phyloP scores from a whole-genome alignment of 2,113 vertebrate genomes.

The Lanius collurio region DNA sequence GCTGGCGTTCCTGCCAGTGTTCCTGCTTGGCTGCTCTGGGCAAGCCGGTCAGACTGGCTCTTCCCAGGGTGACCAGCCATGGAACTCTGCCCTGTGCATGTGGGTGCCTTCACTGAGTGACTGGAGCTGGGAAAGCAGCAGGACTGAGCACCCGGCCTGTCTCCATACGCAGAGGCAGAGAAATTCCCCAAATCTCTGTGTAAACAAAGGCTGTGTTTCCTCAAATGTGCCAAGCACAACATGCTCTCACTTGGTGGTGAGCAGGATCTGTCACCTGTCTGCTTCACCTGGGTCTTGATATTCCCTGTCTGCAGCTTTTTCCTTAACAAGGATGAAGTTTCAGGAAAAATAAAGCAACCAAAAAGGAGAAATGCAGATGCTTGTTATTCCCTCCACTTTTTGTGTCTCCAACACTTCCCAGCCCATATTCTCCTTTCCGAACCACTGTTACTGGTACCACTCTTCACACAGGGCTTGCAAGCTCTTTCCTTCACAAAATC shows the following conservation, averaged over 20 bases:
- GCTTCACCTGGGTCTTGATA: not conserved
- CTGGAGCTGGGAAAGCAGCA: not conserved
- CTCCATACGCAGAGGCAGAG: not conserved
- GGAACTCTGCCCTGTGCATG: not conserved
- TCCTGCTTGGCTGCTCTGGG: not conserved
- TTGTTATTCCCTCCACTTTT: not conserved
- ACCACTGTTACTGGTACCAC: not conserved
- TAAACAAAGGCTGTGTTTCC: not conserved
- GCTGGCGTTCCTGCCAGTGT: not conserved
- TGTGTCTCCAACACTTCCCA: not conserved
- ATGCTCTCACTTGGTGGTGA: not conserved
- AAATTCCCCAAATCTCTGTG: not conserved
- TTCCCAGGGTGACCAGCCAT: not conserved
- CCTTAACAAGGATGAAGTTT: not conserved
- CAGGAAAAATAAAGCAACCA: not conserved
- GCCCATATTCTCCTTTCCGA: not conserved
- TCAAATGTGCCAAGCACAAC: accelerated
- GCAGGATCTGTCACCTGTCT: not conserved
- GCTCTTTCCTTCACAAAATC: not conserved
- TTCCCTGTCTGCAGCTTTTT: not conserved
- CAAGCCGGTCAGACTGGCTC: slow-evolving; percentile 48
- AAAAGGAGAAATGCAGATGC: not conserved
- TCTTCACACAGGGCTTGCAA: not conserved
- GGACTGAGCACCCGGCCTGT: accelerated
- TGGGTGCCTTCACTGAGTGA: not conserved